Evolutionary conservation across 92 coral and sea anemone genomes (phyloP).

Genomic region (Isaurus tuberculatus): DNA sequence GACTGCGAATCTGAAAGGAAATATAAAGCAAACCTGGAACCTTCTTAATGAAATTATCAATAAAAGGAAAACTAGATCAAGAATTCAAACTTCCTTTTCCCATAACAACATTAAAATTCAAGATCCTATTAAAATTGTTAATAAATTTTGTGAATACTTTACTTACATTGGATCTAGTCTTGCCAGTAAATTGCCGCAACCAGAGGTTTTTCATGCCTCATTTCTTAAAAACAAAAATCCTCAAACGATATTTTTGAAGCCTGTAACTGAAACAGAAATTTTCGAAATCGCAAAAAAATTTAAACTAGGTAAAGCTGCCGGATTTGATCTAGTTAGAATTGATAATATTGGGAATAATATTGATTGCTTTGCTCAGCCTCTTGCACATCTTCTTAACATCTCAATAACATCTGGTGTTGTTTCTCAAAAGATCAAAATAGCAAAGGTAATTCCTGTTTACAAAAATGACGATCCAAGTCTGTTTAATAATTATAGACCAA

Average conservation of each 20-base stretch:
- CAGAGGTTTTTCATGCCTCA: too few relatives aligned
- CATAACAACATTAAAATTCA: too few relatives aligned
- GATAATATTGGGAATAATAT: conserved; percentile 1
- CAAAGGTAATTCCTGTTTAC: conserved; percentile 1
- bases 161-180: too few relatives aligned
- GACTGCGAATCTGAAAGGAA: conserved; percentile 46
- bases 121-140: too few relatives aligned
- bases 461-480: conserved; percentile 4
- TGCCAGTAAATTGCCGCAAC: too few relatives aligned
- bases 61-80: neutral
- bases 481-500: conserved; percentile 5
- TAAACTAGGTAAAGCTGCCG: too few relatives aligned
- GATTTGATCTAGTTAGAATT: neutral
- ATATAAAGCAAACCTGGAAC: conserved; percentile 53
- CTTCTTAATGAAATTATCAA: conserved; percentile 46
- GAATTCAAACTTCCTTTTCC: too few relatives aligned
- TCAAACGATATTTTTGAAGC: too few relatives aligned
- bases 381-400: conserved; percentile 18
- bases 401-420: neutral
- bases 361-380: neutral
- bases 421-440: neutral
- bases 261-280: too few relatives aligned
- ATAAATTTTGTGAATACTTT: too few relatives aligned
- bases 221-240: too few relatives aligned
- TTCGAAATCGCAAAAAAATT: too few relatives aligned